Evolutionary conservation across 2,797 vertebrate species (phyloP), one percentile per base, ranked within the genome.

Genomic region (Peromyscus attwateri): DNA sequence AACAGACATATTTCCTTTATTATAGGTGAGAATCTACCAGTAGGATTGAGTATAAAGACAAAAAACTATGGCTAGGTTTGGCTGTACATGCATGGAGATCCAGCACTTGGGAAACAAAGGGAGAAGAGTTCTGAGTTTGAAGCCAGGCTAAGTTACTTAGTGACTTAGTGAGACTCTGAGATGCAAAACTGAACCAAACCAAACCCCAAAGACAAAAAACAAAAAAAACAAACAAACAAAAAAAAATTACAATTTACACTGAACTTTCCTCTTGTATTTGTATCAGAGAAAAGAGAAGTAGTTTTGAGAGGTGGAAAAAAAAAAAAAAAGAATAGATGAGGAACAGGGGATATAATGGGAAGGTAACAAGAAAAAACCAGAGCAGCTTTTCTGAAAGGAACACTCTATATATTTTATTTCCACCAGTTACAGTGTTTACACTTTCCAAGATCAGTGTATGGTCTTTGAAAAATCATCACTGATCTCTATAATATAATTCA

Each of bases 331-430:
- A 4, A 76, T 3, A 73, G n/a, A 88, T 34, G n/a, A 80, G 34
- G 31, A 83, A 82, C 40, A 64, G 64, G 16, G 73, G 12, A 55
- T 62, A 79, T 27, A 57, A 84, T 64, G 10, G 55, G 3, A 12
- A 81, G 49, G 62, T 82, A 89, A 55, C 10, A 4, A 81, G 77
- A 29, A 77, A 89, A 46, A 23, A 77, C 77, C 1, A 52, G 66
- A 94, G 40, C 73, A 87, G 75, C 29, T 82, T 70, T 11, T 79
- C 37, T 55, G 71, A 27, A 93, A 94, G 92, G 60, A 82, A n/a
- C 66, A 52, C 29, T 70, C 52, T 31, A 23, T 91, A 89, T 83
- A 94, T 87, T 98, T 97, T 98, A 98, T 97, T 98, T 95, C 83
- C 57, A 97, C 73, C 87, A 92, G 81, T 92, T 95, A 94, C 7